phyloP scores from a whole-genome alignment of 2,797 vertebrate species.

The Agapornis canus region DNA sequence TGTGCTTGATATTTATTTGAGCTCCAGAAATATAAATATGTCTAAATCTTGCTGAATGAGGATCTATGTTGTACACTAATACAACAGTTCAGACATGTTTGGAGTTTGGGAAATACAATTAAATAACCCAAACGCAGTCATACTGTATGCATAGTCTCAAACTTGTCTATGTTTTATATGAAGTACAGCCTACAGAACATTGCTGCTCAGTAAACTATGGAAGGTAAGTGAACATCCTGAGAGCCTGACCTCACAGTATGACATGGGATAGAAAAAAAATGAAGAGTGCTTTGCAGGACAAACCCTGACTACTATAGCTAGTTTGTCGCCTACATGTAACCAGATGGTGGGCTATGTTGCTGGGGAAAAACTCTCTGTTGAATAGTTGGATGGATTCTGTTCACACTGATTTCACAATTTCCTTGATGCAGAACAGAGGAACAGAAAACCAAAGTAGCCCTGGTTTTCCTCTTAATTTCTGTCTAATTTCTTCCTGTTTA shows the following conservation, averaged over 20 bases:
- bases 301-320: background rate
- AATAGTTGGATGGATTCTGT: background rate
- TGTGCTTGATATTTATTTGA: constrained; percentile 7
- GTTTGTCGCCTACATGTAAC: background rate
- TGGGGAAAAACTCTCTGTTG: background rate
- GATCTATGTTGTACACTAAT: background rate
- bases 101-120: background rate
- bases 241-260: background rate
- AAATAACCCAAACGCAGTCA: background rate
- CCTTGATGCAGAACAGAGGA: background rate
- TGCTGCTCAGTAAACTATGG: background rate
- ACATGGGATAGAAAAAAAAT: background rate
- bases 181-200: background rate
- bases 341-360: background rate
- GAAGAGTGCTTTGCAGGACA: background rate
- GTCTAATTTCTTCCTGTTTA: background rate
- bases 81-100: background rate
- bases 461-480: background rate
- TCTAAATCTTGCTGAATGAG: background rate
- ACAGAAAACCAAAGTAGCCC: background rate
- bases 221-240: background rate
- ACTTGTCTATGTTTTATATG: background rate
- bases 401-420: background rate
- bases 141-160: background rate
- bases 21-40: constrained; percentile 9